phyloP scores from a whole-genome alignment of 2,888 invertebrate species.

The Baronia brevicornis region DNA sequence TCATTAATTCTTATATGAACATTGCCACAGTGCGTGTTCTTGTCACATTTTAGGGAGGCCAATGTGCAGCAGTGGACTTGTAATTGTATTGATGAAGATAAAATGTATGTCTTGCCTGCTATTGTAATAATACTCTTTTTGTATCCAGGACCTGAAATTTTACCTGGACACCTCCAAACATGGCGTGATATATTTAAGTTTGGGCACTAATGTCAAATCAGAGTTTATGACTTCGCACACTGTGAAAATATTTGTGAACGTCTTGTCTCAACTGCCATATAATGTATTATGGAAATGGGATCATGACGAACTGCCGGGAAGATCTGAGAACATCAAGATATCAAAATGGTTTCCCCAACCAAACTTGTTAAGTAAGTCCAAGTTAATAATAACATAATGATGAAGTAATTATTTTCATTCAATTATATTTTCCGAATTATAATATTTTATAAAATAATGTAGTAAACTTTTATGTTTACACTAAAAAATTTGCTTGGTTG shows the following conservation, averaged over 20 bases:
- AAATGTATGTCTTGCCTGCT: too few species aligned
- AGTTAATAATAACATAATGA: too few species aligned
- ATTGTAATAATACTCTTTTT: slow-evolving; percentile 1
- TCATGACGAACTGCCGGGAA: slow-evolving; percentile 27
- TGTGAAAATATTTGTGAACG: slow-evolving; percentile 28
- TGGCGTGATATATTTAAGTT: slow-evolving; percentile 44
- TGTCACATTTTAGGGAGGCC: too few species aligned
- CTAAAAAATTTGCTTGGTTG: too few species aligned
- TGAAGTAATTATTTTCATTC: too few species aligned
- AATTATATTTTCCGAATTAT: too few species aligned
- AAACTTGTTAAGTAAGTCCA: slow-evolving; percentile 24
- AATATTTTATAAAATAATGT: too few species aligned
- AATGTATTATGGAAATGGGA: slow-evolving; percentile 56
- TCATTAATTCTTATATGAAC: too few species aligned
- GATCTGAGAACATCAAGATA: slow-evolving; percentile 30
- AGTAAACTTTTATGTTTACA: too few species aligned
- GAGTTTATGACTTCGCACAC: not conserved
- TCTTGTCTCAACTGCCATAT: slow-evolving; percentile 44
- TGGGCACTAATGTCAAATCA: slow-evolving; percentile 37
- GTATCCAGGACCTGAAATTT: slow-evolving; percentile 36
- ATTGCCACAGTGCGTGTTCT: too few species aligned
- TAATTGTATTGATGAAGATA: too few species aligned
- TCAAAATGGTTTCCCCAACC: slow-evolving; percentile 28
- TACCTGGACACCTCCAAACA: slow-evolving; percentile 40
- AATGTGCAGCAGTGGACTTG: too few species aligned